These are phyloP conservation scores for Limosa lapponica DNA, from an alignment of 2,797 vertebrate genomes.

Conservation along the genomic window DNA sequence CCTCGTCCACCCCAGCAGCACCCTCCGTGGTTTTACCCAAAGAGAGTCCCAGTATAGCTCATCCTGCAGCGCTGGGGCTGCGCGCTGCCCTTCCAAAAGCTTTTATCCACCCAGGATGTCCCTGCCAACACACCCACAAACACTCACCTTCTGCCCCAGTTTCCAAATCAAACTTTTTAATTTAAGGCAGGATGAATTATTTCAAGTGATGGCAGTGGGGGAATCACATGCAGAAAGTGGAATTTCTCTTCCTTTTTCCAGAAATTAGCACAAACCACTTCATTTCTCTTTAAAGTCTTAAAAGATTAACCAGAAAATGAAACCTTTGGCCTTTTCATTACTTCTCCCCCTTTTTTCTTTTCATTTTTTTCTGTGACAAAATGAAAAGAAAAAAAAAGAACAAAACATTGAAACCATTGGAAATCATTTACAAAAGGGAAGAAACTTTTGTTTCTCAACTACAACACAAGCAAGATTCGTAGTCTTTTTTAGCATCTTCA, in stretches of 20 bases:
- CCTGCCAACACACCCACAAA: conserved; percentile 14
- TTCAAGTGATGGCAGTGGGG: neutral
- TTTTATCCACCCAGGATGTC: neutral
- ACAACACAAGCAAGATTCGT: neutral
- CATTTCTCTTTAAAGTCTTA: neutral
- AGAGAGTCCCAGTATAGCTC: neutral
- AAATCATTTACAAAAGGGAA: neutral
- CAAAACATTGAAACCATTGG: neutral
- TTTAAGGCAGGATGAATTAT: conserved; percentile 25
- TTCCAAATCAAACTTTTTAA: neutral
- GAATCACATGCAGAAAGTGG: neutral
- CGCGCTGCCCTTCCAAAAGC: neutral
- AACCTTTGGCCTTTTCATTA: neutral
- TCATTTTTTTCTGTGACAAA: neutral
- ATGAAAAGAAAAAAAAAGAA: neutral
- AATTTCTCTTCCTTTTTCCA: neutral
- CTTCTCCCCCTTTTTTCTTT: neutral
- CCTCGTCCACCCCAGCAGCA: conserved; percentile 45
- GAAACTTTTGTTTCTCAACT: neutral
- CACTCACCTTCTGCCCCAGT: conserved; percentile 18
- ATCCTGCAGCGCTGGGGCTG: neutral
- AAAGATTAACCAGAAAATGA: neutral
- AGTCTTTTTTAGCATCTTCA: neutral
- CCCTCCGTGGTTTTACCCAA: neutral
- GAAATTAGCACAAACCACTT: neutral